Base-by-base conservation (phyloP, 1,140 invertebrate species). In the Trachymyrmex cornetzi region DNA sequence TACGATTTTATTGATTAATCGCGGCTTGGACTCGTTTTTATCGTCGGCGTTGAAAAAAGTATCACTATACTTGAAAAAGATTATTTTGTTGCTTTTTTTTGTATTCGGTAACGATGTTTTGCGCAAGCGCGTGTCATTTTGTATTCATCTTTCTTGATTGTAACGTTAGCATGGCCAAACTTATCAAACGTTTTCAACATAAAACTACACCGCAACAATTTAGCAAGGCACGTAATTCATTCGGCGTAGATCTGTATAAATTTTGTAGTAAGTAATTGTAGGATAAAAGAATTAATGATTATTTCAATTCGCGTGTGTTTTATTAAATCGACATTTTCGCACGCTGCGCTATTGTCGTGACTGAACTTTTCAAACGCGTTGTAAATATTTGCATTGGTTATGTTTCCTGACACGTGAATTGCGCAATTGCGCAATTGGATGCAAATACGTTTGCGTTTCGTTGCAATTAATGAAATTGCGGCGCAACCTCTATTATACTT, bases 1-100 rank as follows among this genome's bases (percentile, higher is more conserved):
- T 19, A 69, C 63, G 48, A 71, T 55, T 44, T 69, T 57, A 71
- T 57, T 22, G 30, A 81, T 81, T 71, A 71, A 81, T 69, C 38
- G 24, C 59, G 19, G 30, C 27, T 5, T 30, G 53, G 2, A 6
- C 7, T 44, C 9, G 44, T 19, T 69, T 55, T 69, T 14, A 67
- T 80, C 27, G 44, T 19, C 14, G 19, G 4, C 14, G 4, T 71
- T 16, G 50, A 27, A 69, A 71, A 81, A 69, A 53, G 1, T n/a
- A 27, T 16, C 24, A 7, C 7, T 38, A 38, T 38, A 38, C 44
- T 16, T 6, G 22, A 24, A 81, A 81, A 69, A 69, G 66, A 19
- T 67, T 30, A 9, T n/a, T 53, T 67, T 19, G 14, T 30, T n/a
- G 2, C 30, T 19, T 69, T 30, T 80, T 69, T 55, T 12, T 34